Base-by-base conservation (phyloP, 2,113 vertebrate genomes). In the Solea solea region DNA sequence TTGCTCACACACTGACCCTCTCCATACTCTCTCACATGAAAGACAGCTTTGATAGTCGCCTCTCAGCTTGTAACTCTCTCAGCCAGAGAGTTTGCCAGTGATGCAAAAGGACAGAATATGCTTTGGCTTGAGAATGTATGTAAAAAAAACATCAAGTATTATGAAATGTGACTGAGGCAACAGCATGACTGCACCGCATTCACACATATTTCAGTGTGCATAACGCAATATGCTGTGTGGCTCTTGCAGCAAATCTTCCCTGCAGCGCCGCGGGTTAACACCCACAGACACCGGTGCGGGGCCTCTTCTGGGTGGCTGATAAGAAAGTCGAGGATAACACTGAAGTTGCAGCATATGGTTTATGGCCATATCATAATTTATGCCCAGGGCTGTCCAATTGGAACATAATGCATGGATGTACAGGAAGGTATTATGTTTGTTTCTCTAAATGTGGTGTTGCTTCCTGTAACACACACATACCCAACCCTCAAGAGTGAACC, bases 291-390 rank as follows among this genome's bases (percentile, higher is more conserved):
- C 59, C 62, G 62, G 79, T 75, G 78, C 72, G 67, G 71, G 83
- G 78, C 69, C 72, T 73, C 69, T 21, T 76, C 73, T 80, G 81
- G 83, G 72, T 44, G 50, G 41, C 80, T 85, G 81, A 85, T 89
- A 89, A 87, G 86, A 88, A 75, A 49, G 72, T 74, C 67, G 76
- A 72, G 72, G 80, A 68, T 75, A 71, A 51, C 56, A 54, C 44
- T 75, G 72, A 69, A 72, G 64, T 82, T 82, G 72, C 60, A 56
- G 73, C 69, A 63, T 64, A 79, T 71, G 54, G 58, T 86, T 75
- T 85, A 80, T 77, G 76, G 71, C 80, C 64, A 65, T 76, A 84
- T 81, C 54, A 74, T 72, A 65, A 45, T 42, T 48, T 21, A 72
- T 58, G 48, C 59, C 67, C 50, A 72, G 70, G 40, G 39, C 12